Percentiles rank a stretch among this genome's conserved stretches.
Evolutionary conservation across 1,140 invertebrate genomes (phyloP).

Genomic region (Agrypnia vestita): DNA sequence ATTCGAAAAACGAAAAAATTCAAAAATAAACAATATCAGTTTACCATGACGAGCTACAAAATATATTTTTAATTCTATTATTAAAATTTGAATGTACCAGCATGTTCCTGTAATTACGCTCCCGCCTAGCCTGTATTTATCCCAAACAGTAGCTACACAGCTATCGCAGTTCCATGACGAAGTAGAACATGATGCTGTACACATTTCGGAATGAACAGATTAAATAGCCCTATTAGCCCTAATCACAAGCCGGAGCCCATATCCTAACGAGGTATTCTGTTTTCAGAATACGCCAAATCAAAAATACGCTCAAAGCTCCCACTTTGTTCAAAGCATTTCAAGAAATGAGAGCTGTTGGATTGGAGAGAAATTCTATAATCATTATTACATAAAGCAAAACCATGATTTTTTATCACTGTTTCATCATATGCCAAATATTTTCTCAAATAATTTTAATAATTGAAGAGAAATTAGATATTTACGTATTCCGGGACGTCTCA

Average conservation of each 20-base stretch:
- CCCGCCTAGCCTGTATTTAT: conserved; percentile 14
- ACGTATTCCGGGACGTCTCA: no score
- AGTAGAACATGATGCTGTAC: conserved; percentile 11
- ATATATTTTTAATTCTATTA: no score
- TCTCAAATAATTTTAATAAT: no score
- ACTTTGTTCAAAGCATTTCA: not conserved
- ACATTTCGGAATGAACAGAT: conserved; percentile 28
- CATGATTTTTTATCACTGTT: no score
- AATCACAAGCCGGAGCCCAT: conserved; percentile 28
- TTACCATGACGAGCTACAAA: no score
- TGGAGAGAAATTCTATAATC: no score
- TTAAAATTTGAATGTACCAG: not conserved
- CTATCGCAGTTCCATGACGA: not conserved
- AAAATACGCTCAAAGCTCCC: conserved; percentile 3
- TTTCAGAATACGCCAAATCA: conserved; percentile 32
- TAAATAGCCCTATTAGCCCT: conserved; percentile 38
- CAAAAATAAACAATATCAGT: no score
- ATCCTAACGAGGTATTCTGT: conserved; percentile 32
- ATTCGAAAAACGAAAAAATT: no score
- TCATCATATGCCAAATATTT: no score
- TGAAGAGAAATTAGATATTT: no score
- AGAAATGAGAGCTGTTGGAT: no score
- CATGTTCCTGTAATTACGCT: conserved; percentile 7
- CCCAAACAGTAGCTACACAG: conserved; percentile 1
- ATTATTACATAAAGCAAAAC: no score